phyloP scores from a whole-genome alignment of 2,888 invertebrate genomes.

The Ochropleura leucogaster region DNA sequence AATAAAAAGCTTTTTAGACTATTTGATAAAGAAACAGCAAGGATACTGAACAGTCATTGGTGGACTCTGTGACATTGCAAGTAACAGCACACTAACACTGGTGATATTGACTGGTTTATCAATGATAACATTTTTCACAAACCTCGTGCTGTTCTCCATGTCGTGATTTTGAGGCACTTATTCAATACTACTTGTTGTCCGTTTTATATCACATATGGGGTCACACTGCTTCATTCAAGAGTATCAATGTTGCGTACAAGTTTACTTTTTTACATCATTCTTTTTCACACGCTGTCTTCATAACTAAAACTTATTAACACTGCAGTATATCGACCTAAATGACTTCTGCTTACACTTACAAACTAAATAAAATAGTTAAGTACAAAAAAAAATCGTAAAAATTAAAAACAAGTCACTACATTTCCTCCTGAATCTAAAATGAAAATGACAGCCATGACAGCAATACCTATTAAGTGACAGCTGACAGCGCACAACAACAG shows the following conservation, averaged over 20 bases:
- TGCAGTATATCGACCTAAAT: background rate
- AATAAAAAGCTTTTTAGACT: slow-evolving; percentile 10
- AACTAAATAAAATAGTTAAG: slow-evolving; percentile 27
- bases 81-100: slow-evolving; percentile 2
- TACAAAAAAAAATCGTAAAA: slow-evolving; percentile 28
- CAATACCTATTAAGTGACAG: too few species aligned
- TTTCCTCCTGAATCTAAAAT: background rate
- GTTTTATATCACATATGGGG: slow-evolving; percentile 23
- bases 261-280: slow-evolving; percentile 61
- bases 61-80: slow-evolving; percentile 6
- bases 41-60: background rate
- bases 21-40: background rate
- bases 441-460: slow-evolving; percentile 8
- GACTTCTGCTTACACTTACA: slow-evolving; percentile 1
- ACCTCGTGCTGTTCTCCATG: slow-evolving; percentile 71
- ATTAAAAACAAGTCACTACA: slow-evolving; percentile 9
- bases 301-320: slow-evolving; percentile 6
- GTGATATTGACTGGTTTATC: background rate
- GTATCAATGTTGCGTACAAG: slow-evolving; percentile 40
- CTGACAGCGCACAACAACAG: slow-evolving; percentile 30
- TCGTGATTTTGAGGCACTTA: slow-evolving; percentile 31
- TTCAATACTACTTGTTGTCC: slow-evolving; percentile 30
- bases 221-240: slow-evolving; percentile 29
- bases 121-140: slow-evolving; percentile 39
- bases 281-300: background rate